These are phyloP conservation scores for Paramisgurnus dabryanus DNA, from an alignment of 2,113 vertebrate genomes.

Conservation along the genomic window DNA sequence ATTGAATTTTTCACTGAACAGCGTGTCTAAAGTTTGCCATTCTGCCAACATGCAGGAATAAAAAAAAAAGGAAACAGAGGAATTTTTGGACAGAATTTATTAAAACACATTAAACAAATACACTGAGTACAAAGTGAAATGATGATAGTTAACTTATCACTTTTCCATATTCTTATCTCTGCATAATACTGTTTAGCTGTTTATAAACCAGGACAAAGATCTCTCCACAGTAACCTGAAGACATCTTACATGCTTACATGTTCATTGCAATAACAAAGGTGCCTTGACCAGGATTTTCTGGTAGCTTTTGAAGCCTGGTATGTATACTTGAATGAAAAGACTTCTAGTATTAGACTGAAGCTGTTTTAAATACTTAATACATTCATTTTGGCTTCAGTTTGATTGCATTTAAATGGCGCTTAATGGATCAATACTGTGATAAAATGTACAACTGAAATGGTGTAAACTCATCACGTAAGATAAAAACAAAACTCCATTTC, in stretches of 20 bases:
- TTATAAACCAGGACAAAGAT: constrained; percentile 31
- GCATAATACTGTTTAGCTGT: constrained; percentile 44
- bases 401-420: constrained; percentile 77
- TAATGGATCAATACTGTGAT: constrained; percentile 62
- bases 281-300: constrained; percentile 68
- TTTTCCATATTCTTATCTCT: constrained; percentile 46
- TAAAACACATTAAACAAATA: constrained; percentile 85
- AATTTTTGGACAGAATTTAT: constrained; percentile 77
- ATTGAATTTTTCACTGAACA: too few relatives aligned
- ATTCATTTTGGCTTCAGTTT: constrained; percentile 83
- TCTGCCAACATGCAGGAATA: too few relatives aligned
- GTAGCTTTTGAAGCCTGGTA: constrained; percentile 78
- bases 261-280: constrained; percentile 70
- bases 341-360: constrained; percentile 80
- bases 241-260: constrained; percentile 73
- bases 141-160: constrained; percentile 72
- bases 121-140: constrained; percentile 82
- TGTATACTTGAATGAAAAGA: constrained; percentile 75
- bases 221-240: constrained; percentile 63
- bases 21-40: too few relatives aligned
- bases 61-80: not conserved
- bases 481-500: constrained; percentile 29
- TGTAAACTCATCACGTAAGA: constrained; percentile 29
- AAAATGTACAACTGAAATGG: constrained; percentile 52
- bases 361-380: constrained; percentile 70